Conservation (phyloP, 1,140 invertebrate genomes). For the Zophobas atratus region DNA sequence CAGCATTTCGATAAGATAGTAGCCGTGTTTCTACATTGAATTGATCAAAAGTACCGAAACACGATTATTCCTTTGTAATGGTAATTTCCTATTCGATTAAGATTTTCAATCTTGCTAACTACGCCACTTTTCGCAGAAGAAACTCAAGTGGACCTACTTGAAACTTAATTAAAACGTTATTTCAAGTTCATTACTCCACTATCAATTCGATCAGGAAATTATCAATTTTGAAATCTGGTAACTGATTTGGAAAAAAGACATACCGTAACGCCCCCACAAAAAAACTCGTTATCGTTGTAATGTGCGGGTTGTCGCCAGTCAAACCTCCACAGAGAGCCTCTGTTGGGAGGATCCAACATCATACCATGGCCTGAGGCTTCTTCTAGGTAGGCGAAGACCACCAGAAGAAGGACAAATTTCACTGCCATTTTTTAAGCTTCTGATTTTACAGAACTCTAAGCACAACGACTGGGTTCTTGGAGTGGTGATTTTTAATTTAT, state of each 20-base stretch:
- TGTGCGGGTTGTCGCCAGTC: constrained; percentile 62
- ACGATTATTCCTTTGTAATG: too few species aligned
- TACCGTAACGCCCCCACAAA: constrained; percentile 65
- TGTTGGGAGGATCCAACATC: constrained; percentile 65
- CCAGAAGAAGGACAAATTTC: constrained; percentile 2
- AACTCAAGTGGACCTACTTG: too few species aligned
- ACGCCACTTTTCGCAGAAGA: too few species aligned
- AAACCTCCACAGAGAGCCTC: constrained; percentile 66
- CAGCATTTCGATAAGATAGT: too few species aligned
- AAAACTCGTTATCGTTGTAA: constrained; percentile 57
- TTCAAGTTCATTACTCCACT: too few species aligned
- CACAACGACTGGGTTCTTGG: not conserved
- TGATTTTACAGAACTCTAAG: constrained; percentile 15
- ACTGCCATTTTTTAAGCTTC: constrained; percentile 19
- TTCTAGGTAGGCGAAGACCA: constrained; percentile 3
- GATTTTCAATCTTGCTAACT: too few species aligned
- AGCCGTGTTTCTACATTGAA: too few species aligned
- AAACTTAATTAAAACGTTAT: too few species aligned
- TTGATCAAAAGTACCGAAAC: too few species aligned
- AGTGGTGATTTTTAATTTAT: constrained; percentile 7
- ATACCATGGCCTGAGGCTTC: constrained; percentile 63
- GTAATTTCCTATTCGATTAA: too few species aligned
- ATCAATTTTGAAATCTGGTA: too few species aligned
- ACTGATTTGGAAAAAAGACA: constrained; percentile 49
- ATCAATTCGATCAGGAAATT: too few species aligned